Percentiles rank a stretch among this genome's conserved stretches.
Conservation (phyloP, 2,888 invertebrate species). For the Tenthredo livida region DNA sequence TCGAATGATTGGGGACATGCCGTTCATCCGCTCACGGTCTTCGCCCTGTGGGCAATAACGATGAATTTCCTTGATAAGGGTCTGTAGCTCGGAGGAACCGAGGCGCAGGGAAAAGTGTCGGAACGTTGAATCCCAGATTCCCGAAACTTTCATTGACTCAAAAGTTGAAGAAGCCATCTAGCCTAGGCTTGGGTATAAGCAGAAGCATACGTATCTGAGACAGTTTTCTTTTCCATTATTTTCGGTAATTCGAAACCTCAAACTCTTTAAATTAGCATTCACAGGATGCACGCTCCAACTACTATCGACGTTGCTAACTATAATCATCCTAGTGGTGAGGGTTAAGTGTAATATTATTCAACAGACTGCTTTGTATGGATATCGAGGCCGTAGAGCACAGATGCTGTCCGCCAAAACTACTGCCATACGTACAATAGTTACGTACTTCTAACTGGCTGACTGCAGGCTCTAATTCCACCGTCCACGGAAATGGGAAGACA, state of each 20-base stretch:
- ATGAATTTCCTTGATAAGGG: slow-evolving; percentile 39
- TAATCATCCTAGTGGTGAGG: slow-evolving; percentile 76
- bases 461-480: not conserved
- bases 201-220: not conserved
- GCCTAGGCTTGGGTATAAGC: not conserved
- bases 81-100: not conserved
- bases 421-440: slow-evolving; percentile 42
- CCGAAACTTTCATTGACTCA: not conserved
- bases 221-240: slow-evolving; percentile 21
- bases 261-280: slow-evolving; percentile 74
- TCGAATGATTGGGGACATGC: slow-evolving; percentile 64
- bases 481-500: not conserved
- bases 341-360: slow-evolving; percentile 78
- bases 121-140: slow-evolving; percentile 9
- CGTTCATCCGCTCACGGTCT: slow-evolving; percentile 7
- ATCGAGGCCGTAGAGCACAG: slow-evolving; percentile 74
- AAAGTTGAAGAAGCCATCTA: not conserved
- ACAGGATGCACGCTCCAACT: slow-evolving; percentile 78
- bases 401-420: slow-evolving; percentile 67
- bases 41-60: slow-evolving; percentile 33
- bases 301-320: slow-evolving; percentile 78
- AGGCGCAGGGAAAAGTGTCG: slow-evolving; percentile 19
- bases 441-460: slow-evolving; percentile 44
- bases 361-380: slow-evolving; percentile 77
- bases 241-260: slow-evolving; percentile 52